phyloP scores from a whole-genome alignment of 2,888 invertebrate genomes.

The Sarcophaga variegata region DNA sequence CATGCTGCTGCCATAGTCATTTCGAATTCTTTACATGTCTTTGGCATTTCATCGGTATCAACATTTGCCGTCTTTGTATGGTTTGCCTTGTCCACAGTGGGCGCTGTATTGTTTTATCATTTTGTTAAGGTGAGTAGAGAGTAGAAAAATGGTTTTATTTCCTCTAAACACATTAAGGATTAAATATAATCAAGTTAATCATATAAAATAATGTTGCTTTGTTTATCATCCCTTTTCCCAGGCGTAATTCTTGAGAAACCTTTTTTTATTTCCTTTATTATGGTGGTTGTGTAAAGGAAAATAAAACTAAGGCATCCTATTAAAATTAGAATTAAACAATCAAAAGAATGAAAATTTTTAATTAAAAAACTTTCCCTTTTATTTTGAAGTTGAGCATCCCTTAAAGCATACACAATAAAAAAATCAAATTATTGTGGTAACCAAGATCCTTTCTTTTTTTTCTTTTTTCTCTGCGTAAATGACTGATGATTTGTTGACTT shows the following conservation, averaged over 20 bases:
- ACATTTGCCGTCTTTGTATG: slow-evolving; percentile 90
- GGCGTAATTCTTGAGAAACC: background rate
- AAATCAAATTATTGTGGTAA: no score
- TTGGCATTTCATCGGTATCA: slow-evolving; percentile 89
- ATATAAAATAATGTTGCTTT: no score
- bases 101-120: slow-evolving; percentile 91
- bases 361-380: slow-evolving; percentile 48
- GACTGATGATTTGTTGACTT: slow-evolving; percentile 22
- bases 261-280: background rate
- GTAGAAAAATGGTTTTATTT: no score
- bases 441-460: background rate
- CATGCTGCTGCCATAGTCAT: slow-evolving; percentile 90
- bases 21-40: slow-evolving; percentile 87
- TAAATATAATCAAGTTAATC: no score
- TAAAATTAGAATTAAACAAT: slow-evolving; percentile 10
- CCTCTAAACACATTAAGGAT: no score
- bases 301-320: background rate
- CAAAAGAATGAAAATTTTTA: slow-evolving; percentile 26
- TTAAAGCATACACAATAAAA: background rate
- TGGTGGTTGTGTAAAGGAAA: background rate
- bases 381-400: background rate
- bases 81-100: slow-evolving; percentile 88
- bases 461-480: background rate
- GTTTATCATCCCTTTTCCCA: no score
- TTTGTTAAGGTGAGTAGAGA: slow-evolving; percentile 88